A percentile compares a stretch with the other conserved stretches of the same genome.
Conservation (phyloP, 2,888 invertebrate genomes). For the Orthosia gothica region DNA sequence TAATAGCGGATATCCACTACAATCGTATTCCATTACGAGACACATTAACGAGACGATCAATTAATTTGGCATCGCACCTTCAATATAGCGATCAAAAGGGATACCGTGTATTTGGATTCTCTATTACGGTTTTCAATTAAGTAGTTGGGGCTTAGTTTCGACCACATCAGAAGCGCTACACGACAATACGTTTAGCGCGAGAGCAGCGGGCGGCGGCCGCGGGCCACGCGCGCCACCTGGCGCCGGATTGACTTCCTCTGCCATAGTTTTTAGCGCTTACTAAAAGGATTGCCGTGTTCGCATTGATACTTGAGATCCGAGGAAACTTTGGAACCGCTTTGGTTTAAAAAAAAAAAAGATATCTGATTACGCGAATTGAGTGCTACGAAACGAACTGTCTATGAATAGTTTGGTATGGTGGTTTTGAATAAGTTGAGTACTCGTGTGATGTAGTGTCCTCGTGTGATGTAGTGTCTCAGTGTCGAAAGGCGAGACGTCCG, state of each 20-base stretch:
- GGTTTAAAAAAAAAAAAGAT: constrained; percentile 46
- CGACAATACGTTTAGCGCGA: constrained; percentile 88
- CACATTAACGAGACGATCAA: constrained; percentile 76
- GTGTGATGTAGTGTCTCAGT: constrained; percentile 72
- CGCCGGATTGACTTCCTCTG: constrained; percentile 84
- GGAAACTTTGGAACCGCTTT: constrained; percentile 70
- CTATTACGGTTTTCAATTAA: constrained; percentile 90
- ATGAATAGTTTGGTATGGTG: constrained; percentile 2
- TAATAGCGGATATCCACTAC: constrained; percentile 63
- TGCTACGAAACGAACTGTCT: background rate
- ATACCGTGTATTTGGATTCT: constrained; percentile 87
- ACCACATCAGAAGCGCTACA: constrained; percentile 86
- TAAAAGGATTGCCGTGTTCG: constrained; percentile 91
- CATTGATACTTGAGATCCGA: constrained; percentile 82
- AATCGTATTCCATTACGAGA: constrained; percentile 75
- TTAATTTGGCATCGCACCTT: constrained; percentile 82
- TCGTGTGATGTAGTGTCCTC: constrained; percentile 71
- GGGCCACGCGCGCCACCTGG: constrained; percentile 74
- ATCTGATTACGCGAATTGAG: constrained; percentile 46
- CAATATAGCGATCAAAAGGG: constrained; percentile 86
- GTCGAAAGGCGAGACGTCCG: constrained; percentile 77
- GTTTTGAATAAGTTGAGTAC: constrained; percentile 49
- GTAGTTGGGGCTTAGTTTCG: constrained; percentile 88
- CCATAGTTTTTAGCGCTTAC: constrained; percentile 86
- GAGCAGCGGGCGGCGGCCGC: constrained; percentile 71